A percentile compares a stretch with the other conserved stretches of the same genome.
Conservation (phyloP, 2,113 vertebrate species). For the Catharus fuscescens region DNA sequence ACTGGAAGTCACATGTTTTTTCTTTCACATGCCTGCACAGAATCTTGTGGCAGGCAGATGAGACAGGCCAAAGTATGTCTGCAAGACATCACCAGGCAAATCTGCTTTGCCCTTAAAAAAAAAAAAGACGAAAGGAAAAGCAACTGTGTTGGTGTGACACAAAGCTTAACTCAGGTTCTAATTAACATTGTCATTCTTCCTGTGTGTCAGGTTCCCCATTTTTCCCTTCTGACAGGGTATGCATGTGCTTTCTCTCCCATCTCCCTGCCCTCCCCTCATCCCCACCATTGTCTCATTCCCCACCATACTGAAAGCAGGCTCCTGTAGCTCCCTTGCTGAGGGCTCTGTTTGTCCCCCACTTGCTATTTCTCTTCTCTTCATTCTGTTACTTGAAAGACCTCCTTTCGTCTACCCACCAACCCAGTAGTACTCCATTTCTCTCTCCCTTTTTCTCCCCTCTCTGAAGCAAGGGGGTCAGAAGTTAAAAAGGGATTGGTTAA, state of each 20-base stretch:
- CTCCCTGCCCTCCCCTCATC: background rate
- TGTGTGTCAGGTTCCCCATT: background rate
- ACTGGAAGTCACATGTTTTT: background rate
- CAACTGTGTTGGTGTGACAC: background rate
- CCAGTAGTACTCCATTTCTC: background rate
- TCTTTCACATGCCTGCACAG: background rate
- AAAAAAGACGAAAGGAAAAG: fast-evolving
- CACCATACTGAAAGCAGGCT: background rate
- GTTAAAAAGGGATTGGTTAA: too few species aligned
- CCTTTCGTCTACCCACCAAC: background rate
- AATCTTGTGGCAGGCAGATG: background rate
- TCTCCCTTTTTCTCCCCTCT: background rate
- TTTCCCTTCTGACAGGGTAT: background rate
- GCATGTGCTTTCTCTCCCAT: background rate
- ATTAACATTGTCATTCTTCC: background rate
- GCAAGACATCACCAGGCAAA: background rate
- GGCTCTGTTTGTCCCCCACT: background rate
- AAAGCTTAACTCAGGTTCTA: background rate
- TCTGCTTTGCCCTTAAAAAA: background rate
- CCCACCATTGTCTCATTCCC: background rate
- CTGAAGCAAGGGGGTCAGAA: too few species aligned
- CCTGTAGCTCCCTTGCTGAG: background rate
- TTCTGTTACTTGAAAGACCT: background rate
- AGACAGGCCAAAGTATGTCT: background rate
- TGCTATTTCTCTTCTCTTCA: background rate